These are phyloP conservation scores for Rhinoderma darwinii DNA, from an alignment of 2,113 vertebrate species.

Conservation along the genomic window DNA sequence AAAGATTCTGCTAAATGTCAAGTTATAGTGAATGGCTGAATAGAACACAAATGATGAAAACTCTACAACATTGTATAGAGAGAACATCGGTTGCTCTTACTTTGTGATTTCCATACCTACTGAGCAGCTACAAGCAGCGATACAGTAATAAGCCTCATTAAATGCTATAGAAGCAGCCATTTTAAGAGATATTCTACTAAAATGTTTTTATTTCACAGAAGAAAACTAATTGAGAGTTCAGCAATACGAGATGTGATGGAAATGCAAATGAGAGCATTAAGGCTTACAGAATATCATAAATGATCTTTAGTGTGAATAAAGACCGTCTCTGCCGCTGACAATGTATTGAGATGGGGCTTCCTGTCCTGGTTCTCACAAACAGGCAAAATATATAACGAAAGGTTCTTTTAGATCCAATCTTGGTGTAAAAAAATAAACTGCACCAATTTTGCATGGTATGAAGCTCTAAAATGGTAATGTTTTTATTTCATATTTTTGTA, in stretches of 20 bases:
- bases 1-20: background rate
- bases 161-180: conserved; percentile 1
- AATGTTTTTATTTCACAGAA: conserved; percentile 30
- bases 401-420: too few species aligned
- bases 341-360: background rate
- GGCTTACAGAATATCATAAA: background rate
- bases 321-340: background rate
- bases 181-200: conserved; percentile 29
- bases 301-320: background rate
- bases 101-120: conserved; percentile 19
- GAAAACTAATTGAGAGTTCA: conserved; percentile 39
- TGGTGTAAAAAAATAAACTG: too few species aligned
- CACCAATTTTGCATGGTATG: too few species aligned
- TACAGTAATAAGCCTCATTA: conserved; percentile 28
- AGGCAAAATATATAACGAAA: too few species aligned
- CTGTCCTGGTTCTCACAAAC: background rate
- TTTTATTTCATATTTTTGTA: too few species aligned
- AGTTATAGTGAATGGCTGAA: background rate
- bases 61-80: background rate
- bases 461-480: too few species aligned
- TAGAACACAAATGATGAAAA: conserved; percentile 1
- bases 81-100: background rate
- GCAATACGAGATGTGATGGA: conserved; percentile 19
- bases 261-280: conserved; percentile 33
- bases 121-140: conserved; percentile 1